These are phyloP conservation scores for Rhinogobio ventralis DNA, from an alignment of 2,797 vertebrate species.

Conservation along the genomic window DNA sequence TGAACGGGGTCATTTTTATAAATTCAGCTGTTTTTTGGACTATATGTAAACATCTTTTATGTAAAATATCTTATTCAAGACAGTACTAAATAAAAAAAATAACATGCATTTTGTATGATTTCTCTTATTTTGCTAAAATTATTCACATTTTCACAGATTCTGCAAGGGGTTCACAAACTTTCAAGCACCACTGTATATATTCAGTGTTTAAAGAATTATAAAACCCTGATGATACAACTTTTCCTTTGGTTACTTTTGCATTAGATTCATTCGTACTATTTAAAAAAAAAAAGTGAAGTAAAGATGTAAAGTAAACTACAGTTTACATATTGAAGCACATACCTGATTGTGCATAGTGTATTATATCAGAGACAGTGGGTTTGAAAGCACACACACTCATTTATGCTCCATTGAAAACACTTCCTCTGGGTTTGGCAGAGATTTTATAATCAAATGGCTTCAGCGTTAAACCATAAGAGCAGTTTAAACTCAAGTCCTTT, in stretches of 20 bases:
- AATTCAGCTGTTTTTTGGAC: no score
- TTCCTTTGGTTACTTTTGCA: neutral
- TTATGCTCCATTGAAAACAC: slow-evolving; percentile 56
- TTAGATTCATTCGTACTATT: neutral
- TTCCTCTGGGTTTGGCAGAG: slow-evolving; percentile 67
- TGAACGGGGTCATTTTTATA: no score
- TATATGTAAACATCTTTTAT: no score
- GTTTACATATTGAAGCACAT: neutral
- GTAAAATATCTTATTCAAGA: no score
- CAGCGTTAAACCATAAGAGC: slow-evolving; percentile 79
- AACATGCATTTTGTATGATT: no score
- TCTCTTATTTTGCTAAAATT: no score
- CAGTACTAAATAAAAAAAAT: no score
- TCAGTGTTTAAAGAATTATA: neutral
- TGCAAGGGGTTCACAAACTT: no score
- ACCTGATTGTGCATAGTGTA: neutral
- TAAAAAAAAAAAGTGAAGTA: no score
- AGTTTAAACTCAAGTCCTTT: slow-evolving; percentile 74
- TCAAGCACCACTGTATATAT: no score
- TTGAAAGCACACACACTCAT: slow-evolving; percentile 33
- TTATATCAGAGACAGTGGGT: neutral
- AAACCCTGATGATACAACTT: neutral
- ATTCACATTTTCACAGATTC: no score
- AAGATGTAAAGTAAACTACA: neutral
- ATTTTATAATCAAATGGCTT: slow-evolving; percentile 79